Evolutionary conservation across 1,140 invertebrate species (phyloP), one percentile per base, ranked within the genome.

Genomic region (Heliconius himera): DNA sequence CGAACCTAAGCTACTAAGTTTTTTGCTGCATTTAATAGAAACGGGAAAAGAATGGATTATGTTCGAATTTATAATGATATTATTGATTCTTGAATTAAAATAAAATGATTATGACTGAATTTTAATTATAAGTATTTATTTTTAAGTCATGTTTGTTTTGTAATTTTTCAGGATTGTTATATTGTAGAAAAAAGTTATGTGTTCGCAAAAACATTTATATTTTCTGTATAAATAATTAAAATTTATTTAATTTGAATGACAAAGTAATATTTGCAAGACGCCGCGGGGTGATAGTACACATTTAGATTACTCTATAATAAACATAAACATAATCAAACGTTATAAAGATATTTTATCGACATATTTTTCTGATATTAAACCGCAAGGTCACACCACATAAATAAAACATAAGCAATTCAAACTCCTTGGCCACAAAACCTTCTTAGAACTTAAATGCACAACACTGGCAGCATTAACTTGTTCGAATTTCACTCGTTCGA

Each of bases 391-490:
- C 60, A 66, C 22, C 3, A 5, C 13, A 66, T 36, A 72, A 38
- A 72, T n/a, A 66, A 66, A 66, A 41, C 74, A 41, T 8, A 29
- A 66, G 41, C n/a, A 49, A 73, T 73, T 72, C 8, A 77, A 78
- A 70, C 73, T 71, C 75, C 66, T 70, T 77, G 75, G 75, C 22
- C 66, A 77, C 60, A 49, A 60, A 73, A 78, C 70, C 76, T 77
- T 72, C 76, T 78, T 22, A 70, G 71, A n/a, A 79, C 46, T 72
- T 74, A 70, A 74, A 79, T 20, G 56, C 38, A 77, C 75, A 84
- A 85, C 87, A 91, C 87, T 84, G 84, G 80, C 87, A 90, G 87
- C 79, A 88, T 76, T 84, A 80, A 83, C 79, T 86, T 83, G 81
- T 81, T 87, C 82, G 80, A 86, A 82, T 81, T 79, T 80, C 76